A percentile compares a stretch with the other conserved stretches of the same genome.
Evolutionary conservation across 2,113 vertebrate genomes (phyloP).

Genomic region (Aegithalos caudatus): DNA sequence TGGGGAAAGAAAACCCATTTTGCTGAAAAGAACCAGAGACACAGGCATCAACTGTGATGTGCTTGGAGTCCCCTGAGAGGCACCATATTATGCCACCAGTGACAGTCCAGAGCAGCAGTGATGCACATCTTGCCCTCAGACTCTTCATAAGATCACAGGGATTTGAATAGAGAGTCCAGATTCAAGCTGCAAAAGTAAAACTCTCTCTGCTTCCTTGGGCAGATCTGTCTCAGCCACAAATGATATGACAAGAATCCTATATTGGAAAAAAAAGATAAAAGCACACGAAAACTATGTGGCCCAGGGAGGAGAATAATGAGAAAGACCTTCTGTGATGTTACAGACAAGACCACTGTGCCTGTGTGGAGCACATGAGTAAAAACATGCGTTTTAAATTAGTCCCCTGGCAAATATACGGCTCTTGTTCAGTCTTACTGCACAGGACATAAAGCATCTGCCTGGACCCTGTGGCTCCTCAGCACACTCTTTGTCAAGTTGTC

Average conservation of each 20-base stretch:
- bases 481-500: neutral
- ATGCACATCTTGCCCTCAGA: neutral
- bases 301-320: neutral
- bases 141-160: neutral
- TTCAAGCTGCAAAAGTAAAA: neutral
- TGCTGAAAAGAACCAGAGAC: conserved; percentile 17
- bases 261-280: neutral
- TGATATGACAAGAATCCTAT: neutral
- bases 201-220: neutral
- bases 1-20: neutral
- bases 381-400: neutral
- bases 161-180: neutral
- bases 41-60: neutral
- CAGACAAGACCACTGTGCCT: neutral
- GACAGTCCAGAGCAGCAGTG: neutral
- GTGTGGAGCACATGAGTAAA: neutral
- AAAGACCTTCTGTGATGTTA: neutral
- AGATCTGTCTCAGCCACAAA: neutral
- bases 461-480: neutral
- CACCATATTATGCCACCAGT: accelerated
- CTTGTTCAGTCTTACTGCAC: neutral
- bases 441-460: neutral
- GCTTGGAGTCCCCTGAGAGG: neutral
- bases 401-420: neutral
- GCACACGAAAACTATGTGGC: neutral